Evolutionary conservation across 1,140 invertebrate genomes (phyloP).

Genomic region (Aphelinus certus): DNA sequence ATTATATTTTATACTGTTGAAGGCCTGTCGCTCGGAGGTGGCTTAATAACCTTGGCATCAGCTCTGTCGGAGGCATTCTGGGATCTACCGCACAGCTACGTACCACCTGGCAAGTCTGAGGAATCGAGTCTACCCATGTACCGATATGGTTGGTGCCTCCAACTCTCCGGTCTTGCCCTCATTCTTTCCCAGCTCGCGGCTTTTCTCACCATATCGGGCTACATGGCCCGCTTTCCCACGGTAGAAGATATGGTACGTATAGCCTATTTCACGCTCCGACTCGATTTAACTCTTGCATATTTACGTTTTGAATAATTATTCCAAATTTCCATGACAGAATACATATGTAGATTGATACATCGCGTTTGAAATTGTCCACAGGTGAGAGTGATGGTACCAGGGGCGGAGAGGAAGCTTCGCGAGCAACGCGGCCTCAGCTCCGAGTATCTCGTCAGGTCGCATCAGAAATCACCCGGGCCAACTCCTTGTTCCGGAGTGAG

Average conservation of each 20-base stretch:
- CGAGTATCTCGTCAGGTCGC: conserved; percentile 61
- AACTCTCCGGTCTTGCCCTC: conserved; percentile 73
- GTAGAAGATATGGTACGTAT: conserved; percentile 72
- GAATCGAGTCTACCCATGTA: conserved; percentile 67
- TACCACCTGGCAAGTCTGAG: conserved; percentile 54
- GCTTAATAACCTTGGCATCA: conserved; percentile 72
- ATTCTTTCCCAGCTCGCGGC: conserved; percentile 75
- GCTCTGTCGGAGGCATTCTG: conserved; percentile 71
- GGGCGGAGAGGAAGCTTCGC: conserved; percentile 69
- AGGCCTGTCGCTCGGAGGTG: conserved; percentile 69
- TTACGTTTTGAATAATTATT: too few relatives aligned
- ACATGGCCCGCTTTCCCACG: conserved; percentile 71
- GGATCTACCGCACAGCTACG: conserved; percentile 63
- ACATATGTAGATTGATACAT: too few relatives aligned
- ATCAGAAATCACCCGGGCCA: conserved; percentile 62
- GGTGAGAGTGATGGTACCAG: conserved; percentile 73
- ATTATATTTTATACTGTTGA: too few relatives aligned
- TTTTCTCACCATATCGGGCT: conserved; percentile 71
- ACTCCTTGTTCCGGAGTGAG: conserved; percentile 55
- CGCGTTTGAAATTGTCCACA: conserved; percentile 27
- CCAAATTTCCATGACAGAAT: too few relatives aligned
- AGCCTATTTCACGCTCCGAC: neutral
- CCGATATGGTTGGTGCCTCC: conserved; percentile 78
- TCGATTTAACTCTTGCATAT: too few relatives aligned
- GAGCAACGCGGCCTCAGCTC: conserved; percentile 65